Base-by-base conservation (phyloP, 1,140 invertebrate genomes). In the Amyelois transitella region DNA sequence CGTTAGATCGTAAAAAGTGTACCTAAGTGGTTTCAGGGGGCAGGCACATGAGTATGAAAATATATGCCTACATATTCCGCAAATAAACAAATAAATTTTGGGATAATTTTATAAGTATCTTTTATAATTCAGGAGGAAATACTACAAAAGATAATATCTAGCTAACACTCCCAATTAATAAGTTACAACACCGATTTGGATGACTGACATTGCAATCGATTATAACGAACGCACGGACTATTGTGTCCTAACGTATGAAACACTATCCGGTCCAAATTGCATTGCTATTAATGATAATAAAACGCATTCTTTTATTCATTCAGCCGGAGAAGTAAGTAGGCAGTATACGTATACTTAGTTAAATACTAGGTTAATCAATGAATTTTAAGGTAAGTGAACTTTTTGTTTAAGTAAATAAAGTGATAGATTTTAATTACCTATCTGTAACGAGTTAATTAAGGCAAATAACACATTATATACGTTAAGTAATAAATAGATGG, bases 161-260 rank as follows among this genome's bases (percentile, higher is more conserved):
- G 7, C 18, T 44, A 18, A 44, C 18, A 19, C 43, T 45, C 10
- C 2, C 18, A 45, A n/a, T 45, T 45, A 45, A 19, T 44, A 18
- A 44, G 2, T 69, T 58, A 45, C 72, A 53, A 69, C 69, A 44
- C 57, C 58, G 67, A 55, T 70, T 69, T 58, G 72, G 73, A 62
- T 74, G 71, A 54, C 54, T 77, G 51, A 66, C 65, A 52, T 57
- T 69, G 28, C 56, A 60, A 25, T 49, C 24, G 25, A 25, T 52
- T 22, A 18, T 47, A 43, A 50, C 47, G 45, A 43, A 48, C 25
- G n/a, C 20, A 32, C 18, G n/a, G 21, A 48, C 18, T 48, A 48
- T 19, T 53, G 56, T 64, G 64, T 60, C 55, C 56, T 53, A 60
- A 64, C 49, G 38, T 43, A 22, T 59, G 60, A 54, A 62, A 66